A percentile compares a stretch with the other conserved stretches of the same genome.
These are phyloP conservation scores for Orius insidiosus DNA, from an alignment of 1,140 invertebrate genomes.

Conservation along the genomic window DNA sequence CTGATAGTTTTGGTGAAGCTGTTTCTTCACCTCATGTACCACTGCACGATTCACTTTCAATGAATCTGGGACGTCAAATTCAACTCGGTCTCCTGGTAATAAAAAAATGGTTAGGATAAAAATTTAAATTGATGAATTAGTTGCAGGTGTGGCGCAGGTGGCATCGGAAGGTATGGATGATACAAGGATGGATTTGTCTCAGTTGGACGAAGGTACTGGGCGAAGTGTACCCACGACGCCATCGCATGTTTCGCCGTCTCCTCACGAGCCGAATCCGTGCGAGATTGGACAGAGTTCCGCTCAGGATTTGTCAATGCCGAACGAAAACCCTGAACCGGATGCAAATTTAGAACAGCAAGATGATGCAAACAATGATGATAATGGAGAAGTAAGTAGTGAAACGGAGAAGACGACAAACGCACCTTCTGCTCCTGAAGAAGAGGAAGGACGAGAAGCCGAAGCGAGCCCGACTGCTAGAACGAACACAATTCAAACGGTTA, in stretches of 20 bases:
- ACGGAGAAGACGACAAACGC: slow-evolving; percentile 33
- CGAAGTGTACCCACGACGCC: slow-evolving; percentile 54
- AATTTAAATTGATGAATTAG: slow-evolving; percentile 4
- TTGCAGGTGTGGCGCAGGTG: slow-evolving; percentile 26
- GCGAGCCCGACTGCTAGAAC: slow-evolving; percentile 17
- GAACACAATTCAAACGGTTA: background rate
- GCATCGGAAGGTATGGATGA: slow-evolving; percentile 54
- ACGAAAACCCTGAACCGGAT: slow-evolving; percentile 2
- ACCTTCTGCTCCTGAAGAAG: slow-evolving; percentile 28
- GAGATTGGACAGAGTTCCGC: slow-evolving; percentile 1
- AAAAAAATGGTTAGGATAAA: background rate
- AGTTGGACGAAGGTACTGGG: slow-evolving; percentile 44
- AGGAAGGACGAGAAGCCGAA: slow-evolving; percentile 51
- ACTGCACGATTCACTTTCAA: slow-evolving; percentile 53
- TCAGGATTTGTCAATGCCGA: background rate
- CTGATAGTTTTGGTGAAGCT: slow-evolving; percentile 79
- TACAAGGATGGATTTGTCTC: slow-evolving; percentile 52
- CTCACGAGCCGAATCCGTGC: background rate
- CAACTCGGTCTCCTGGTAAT: slow-evolving; percentile 1
- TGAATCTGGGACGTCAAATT: slow-evolving; percentile 20
- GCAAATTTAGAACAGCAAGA: slow-evolving; percentile 12
- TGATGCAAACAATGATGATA: slow-evolving; percentile 13
- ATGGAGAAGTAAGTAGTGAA: slow-evolving; percentile 32
- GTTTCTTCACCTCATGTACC: slow-evolving; percentile 73
- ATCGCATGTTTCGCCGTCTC: slow-evolving; percentile 43